These are phyloP conservation scores for Machimus rusticus DNA, from an alignment of 2,888 invertebrate genomes.

Conservation along the genomic window DNA sequence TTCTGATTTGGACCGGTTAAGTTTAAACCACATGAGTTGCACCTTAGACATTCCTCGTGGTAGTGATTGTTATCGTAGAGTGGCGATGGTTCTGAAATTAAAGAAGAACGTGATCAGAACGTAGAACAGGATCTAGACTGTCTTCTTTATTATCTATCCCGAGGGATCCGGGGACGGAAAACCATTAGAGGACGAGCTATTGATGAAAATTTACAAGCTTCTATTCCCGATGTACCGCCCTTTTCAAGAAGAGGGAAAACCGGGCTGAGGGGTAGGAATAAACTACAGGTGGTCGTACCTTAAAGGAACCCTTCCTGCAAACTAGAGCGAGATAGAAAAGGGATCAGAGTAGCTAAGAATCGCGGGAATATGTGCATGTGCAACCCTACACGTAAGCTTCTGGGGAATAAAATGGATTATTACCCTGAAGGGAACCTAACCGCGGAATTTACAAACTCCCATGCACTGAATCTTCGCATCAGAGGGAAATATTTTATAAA, in stretches of 20 bases:
- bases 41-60: constrained; percentile 96
- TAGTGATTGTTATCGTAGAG: constrained; percentile 95
- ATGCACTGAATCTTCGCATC: background rate
- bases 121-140: background rate
- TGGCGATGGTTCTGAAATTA: constrained; percentile 83
- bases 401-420: background rate
- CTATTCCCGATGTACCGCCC: background rate
- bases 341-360: background rate
- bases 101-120: constrained; percentile 34
- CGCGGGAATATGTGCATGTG: background rate
- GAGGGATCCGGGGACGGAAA: background rate
- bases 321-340: background rate
- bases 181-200: background rate
- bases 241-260: background rate
- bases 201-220: background rate
- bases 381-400: background rate
- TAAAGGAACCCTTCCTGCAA: background rate
- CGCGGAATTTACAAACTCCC: background rate
- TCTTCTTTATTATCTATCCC: background rate
- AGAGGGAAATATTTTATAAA: background rate
- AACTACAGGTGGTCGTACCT: background rate
- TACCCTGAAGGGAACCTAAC: background rate
- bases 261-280: background rate
- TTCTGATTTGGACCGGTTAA: constrained; percentile 89
- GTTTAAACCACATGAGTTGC: constrained; percentile 94